Percentiles rank a stretch among this genome's conserved stretches.
These are phyloP conservation scores for Telmatochromis sp. DNA, from an alignment of 2,113 vertebrate genomes.

Conservation along the genomic window DNA sequence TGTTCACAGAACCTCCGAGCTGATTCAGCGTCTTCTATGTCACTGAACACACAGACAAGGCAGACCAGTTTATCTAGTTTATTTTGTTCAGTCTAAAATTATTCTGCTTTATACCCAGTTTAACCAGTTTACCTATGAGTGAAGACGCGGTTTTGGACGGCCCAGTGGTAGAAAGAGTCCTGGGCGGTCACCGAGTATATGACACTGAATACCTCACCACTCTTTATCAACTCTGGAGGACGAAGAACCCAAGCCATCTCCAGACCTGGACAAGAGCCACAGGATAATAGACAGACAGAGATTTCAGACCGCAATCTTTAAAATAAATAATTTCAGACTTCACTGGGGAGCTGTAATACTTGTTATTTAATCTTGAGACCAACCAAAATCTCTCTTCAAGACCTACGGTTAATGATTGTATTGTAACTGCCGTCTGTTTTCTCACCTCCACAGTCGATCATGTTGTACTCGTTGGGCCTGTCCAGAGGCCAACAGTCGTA, in stretches of 20 bases:
- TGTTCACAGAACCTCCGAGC: slow-evolving; percentile 79
- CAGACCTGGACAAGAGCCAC: slow-evolving; percentile 61
- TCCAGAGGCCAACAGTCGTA: slow-evolving; percentile 84
- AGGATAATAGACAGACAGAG: background rate
- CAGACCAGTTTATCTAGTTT: background rate
- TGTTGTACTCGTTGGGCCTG: slow-evolving; percentile 74
- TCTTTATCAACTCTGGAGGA: slow-evolving; percentile 74
- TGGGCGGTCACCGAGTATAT: slow-evolving; percentile 71
- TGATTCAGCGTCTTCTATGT: slow-evolving; percentile 52
- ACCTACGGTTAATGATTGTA: background rate
- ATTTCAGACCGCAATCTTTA: accelerated
- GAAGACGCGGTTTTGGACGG: slow-evolving; percentile 75
- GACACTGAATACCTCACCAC: slow-evolving; percentile 74
- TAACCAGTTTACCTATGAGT: slow-evolving; percentile 49
- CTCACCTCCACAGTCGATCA: slow-evolving; percentile 82
- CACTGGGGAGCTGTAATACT: background rate
- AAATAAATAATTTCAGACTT: background rate
- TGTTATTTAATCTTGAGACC: background rate
- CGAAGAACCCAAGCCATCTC: slow-evolving; percentile 83
- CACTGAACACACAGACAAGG: slow-evolving; percentile 15
- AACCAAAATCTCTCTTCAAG: background rate
- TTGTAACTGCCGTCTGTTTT: background rate
- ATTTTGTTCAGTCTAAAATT: background rate
- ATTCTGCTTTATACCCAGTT: background rate
- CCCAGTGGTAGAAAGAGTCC: slow-evolving; percentile 78